phyloP scores from a whole-genome alignment of 2,888 invertebrate genomes.

The Prosapia bicincta region DNA sequence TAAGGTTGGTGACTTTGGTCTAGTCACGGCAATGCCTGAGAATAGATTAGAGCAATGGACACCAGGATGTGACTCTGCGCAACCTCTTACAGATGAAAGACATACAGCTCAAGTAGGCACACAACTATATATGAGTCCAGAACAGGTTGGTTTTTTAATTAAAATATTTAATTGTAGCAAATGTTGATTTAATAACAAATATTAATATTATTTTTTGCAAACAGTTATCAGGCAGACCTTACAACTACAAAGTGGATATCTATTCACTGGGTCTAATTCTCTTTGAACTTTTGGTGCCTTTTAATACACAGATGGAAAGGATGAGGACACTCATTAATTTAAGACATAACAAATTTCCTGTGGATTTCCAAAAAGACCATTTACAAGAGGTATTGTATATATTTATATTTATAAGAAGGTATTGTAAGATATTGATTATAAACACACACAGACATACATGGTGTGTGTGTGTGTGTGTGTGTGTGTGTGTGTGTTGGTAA shows the following conservation, averaged over 20 bases:
- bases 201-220: neutral
- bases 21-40: conserved; percentile 85
- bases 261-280: conserved; percentile 92
- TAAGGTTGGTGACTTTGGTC: conserved; percentile 97
- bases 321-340: conserved; percentile 62
- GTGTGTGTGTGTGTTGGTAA: too few relatives aligned
- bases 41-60: conserved; percentile 41
- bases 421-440: too few relatives aligned
- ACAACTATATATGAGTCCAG: conserved; percentile 96
- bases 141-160: conserved; percentile 58
- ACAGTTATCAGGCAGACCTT: conserved; percentile 60
- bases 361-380: conserved; percentile 59
- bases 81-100: conserved; percentile 42
- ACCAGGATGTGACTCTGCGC: conserved; percentile 39
- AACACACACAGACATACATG: too few relatives aligned
- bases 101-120: conserved; percentile 73
- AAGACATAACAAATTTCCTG: conserved; percentile 65
- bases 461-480: too few relatives aligned
- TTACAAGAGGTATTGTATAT: conserved; percentile 61
- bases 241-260: conserved; percentile 92
- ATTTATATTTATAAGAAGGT: conserved; percentile 23
- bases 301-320: conserved; percentile 89
- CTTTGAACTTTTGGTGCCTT: conserved; percentile 88
- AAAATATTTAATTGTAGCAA: too few relatives aligned
- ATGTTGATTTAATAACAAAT: too few relatives aligned